phyloP scores from a whole-genome alignment of 2,113 vertebrate species.

The Saimiri boliviensis region DNA sequence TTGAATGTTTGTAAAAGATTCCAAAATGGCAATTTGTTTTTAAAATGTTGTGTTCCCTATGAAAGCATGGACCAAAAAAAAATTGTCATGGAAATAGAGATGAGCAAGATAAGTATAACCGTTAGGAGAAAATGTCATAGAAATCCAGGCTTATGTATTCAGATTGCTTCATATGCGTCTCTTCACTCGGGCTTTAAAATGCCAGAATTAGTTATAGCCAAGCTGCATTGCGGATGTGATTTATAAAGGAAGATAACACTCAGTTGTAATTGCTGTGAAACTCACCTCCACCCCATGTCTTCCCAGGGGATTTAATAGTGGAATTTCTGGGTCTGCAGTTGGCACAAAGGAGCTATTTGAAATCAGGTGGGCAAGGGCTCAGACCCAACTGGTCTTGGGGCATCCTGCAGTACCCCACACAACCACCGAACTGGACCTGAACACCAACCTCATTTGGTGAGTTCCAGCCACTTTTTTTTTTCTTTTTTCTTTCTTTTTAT shows the following conservation, averaged over 20 bases:
- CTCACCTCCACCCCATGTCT: neutral
- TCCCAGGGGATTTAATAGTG: neutral
- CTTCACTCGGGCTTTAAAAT: neutral
- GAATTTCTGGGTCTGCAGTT: neutral
- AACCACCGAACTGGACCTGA: neutral
- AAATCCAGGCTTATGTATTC: neutral
- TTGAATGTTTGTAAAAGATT: neutral
- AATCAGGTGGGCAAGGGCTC: neutral
- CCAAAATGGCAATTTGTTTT: neutral
- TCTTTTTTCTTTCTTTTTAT: neutral
- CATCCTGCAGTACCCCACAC: neutral
- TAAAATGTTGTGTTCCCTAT: no score
- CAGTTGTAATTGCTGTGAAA: neutral
- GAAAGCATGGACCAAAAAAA: neutral
- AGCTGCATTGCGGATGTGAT: accelerated
- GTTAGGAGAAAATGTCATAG: neutral
- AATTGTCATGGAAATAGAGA: neutral
- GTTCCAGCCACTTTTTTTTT: neutral
- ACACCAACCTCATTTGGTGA: neutral
- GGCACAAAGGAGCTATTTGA: accelerated
- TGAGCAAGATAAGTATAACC: neutral
- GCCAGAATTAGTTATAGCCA: neutral
- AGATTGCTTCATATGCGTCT: neutral
- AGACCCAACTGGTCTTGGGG: neutral
- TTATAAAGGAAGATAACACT: neutral